Base-by-base conservation (phyloP, 2,888 invertebrate genomes). In the Mythimna ferrago region DNA sequence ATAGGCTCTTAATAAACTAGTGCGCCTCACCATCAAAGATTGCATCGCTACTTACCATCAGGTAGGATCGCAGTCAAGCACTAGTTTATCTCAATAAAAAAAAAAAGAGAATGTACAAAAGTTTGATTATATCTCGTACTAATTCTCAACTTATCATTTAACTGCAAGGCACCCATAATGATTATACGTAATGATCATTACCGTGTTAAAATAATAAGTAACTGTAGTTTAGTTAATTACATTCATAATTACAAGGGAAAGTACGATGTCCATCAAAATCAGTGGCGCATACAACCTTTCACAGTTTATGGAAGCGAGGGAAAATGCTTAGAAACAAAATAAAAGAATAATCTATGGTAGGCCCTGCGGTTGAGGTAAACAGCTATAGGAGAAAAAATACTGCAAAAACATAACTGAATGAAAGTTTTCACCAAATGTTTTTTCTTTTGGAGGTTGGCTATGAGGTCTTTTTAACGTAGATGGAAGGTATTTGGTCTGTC, bases 201-300 rank as follows among this genome's bases (percentile, higher is more conserved):
- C 32, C 53, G 11, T 32, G 38, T n/a, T 61, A 67, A 53, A 53
- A 53, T 53, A 48, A 64, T 64, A 32, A 60, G 11, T 38, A 48
- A 60, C 48, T 21, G 63, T 32, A 60, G 58, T 54, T 38, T 32
- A 48, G 48, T 32, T 60, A 78, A 71, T 69, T 62, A 76, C 14
- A 32, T 21, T 5, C 70, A 56, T 48, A 77, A 53, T 53, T 48
- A 32, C 44, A 14, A 41, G 32, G 9, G 78, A 78, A 78, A 72
- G 79, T 72, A 38, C 16, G 35, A 16, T n/a, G 19, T 58, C 64
- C 53, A 44, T 58, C 38, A 54, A 76, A 78, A 48, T 38, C 72
- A 72, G 48, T 64, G 5, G 53, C 9, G 79, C 72, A 76, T 64
- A 16, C 6, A 32, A 32, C 53, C 72, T 76, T 64, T 78, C 63